phyloP scores from a whole-genome alignment of 1,140 invertebrate genomes.

The Cepaea nemoralis region DNA sequence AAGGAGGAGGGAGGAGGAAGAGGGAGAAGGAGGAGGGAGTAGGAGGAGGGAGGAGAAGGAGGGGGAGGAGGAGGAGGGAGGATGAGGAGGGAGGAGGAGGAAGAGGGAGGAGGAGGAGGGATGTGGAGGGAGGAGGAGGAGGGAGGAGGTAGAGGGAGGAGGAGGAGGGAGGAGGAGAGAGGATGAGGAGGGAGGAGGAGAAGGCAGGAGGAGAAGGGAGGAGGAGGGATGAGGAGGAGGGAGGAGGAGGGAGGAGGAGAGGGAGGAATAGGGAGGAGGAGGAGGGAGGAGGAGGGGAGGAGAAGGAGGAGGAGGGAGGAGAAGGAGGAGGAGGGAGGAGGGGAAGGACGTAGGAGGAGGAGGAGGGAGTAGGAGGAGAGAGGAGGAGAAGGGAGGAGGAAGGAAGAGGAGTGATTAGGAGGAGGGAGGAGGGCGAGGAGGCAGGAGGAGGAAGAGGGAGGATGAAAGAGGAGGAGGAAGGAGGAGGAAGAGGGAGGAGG shows the following conservation, averaged over 20 bases:
- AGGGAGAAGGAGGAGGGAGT: not conserved
- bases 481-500: not conserved
- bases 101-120: too few species aligned
- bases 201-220: not conserved
- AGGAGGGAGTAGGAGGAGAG: too few species aligned
- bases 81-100: too few species aligned
- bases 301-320: not conserved
- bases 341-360: too few species aligned
- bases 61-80: not conserved
- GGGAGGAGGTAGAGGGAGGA: not conserved
- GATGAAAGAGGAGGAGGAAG: not conserved
- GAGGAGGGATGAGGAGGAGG: too few species aligned
- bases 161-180: not conserved
- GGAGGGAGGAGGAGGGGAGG: not conserved
- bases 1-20: not conserved
- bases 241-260: not conserved
- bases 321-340: not conserved
- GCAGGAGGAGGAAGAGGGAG: not conserved
- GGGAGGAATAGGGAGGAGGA: conserved; percentile 2
- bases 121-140: not conserved
- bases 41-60: not conserved
- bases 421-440: too few species aligned
- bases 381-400: too few species aligned
- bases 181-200: not conserved
- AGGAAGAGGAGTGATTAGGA: too few species aligned